Evolutionary conservation across 2,888 invertebrate genomes (phyloP), one percentile per base, ranked within the genome.

Genomic region (Cantharis rufa): DNA sequence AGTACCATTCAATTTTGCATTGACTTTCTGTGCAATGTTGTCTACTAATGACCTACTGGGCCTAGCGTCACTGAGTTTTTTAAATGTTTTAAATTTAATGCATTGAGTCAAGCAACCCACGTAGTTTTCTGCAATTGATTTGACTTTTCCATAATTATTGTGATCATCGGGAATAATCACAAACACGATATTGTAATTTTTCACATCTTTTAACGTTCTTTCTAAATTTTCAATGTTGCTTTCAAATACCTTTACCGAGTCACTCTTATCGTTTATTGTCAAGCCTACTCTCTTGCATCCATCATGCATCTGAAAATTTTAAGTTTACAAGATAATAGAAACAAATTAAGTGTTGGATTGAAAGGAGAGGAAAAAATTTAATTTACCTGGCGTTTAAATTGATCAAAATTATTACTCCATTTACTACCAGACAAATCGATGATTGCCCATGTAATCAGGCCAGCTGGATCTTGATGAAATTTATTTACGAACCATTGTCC

Each of bases 1-100:
- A 0, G 92, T 88, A 0, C 96, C 96, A 88, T 95, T 95, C 75
- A 97, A 84, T 87, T 98, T 98, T 0, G 95, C 92, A 84, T 95
- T 95, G 0, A 94, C 92, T 84, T 94, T 97, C 0, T 95, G 86
- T n/a, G 95, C 85, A 78, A 96, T 93, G 84, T 96, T 96, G 0
- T 87, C 87, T 0, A 93, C 89, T 0, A 95, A 94, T 74, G 92
- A 18, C 18, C 18, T 18, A 18, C 3, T 18, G 3, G 3, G 3
- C 2, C 3, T 18, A 18, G 18, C 3, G 18, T 18, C 3, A 18
- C 2, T 18, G 28, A 32, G 3, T 32, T 32, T 13, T 0, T 13
- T n/a, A 32, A 32, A 3, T 13, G 32, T 32, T 1, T 13, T 13
- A 5, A 10, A 1, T 15, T 21, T 28, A 21, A 93, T 90, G 87